Evolutionary conservation across 2,888 invertebrate species (phyloP).

Genomic region (Athripsodes cinereus): DNA sequence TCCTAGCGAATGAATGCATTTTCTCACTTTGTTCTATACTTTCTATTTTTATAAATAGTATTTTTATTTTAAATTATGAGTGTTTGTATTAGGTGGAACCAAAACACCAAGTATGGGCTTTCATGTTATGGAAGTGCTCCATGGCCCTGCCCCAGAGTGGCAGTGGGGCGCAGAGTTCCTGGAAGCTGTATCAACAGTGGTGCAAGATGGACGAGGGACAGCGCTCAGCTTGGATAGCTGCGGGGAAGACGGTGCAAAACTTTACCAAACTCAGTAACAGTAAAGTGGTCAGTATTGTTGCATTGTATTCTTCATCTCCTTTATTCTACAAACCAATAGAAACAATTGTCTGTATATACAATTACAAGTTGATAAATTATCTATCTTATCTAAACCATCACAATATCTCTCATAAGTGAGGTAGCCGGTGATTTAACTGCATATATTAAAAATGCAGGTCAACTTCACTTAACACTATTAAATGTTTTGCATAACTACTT

Average conservation of each 20-base stretch:
- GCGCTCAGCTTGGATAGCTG: constrained; percentile 73
- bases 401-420: no score
- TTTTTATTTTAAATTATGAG: neutral
- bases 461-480: no score
- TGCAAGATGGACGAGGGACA: constrained; percentile 69
- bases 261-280: constrained; percentile 62
- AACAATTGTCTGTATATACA: no score
- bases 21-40: no score
- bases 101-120: constrained; percentile 82
- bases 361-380: no score
- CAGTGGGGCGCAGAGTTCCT: constrained; percentile 56
- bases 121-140: constrained; percentile 68
- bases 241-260: constrained; percentile 69
- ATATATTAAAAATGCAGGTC: no score
- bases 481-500: no score
- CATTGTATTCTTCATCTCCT: no score
- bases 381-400: no score
- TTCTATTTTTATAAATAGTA: neutral
- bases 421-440: no score
- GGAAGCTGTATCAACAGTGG: constrained; percentile 81
- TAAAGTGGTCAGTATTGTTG: constrained; percentile 47
- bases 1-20: no score
- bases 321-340: no score
- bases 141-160: constrained; percentile 41
- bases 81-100: constrained; percentile 55